Evolutionary conservation across 2,113 vertebrate genomes (phyloP).

Genomic region (Stegostoma tigrinum): DNA sequence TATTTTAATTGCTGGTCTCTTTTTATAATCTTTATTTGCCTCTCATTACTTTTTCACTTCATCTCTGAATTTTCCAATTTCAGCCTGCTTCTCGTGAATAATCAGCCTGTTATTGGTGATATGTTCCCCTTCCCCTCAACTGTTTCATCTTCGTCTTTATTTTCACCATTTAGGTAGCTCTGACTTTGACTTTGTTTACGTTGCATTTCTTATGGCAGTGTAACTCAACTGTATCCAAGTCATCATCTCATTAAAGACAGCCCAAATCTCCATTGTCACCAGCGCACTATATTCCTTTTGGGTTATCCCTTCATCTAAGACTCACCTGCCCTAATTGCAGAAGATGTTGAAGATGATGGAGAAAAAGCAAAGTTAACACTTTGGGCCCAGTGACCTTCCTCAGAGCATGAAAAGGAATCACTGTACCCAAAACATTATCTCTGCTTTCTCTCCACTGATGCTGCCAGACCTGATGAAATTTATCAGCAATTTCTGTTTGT

Average conservation of each 20-base stretch:
- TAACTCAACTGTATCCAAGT: not conserved
- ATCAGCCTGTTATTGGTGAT: not conserved
- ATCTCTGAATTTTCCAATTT: not conserved
- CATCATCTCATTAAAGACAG: too few species aligned
- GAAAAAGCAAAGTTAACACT: too few species aligned
- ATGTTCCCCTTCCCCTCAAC: not conserved
- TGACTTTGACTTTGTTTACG: not conserved
- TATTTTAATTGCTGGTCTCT: not conserved
- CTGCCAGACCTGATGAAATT: too few species aligned
- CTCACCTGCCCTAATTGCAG: not conserved
- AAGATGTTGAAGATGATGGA: not conserved
- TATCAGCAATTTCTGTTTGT: too few species aligned
- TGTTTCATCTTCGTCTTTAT: not conserved
- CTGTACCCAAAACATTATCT: too few species aligned
- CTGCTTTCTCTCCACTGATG: too few species aligned
- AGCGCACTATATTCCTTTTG: not conserved
- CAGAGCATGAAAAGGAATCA: too few species aligned
- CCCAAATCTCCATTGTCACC: not conserved
- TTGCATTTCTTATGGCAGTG: not conserved
- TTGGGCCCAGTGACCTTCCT: too few species aligned
- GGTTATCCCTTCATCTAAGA: not conserved
- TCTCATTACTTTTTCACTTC: not conserved
- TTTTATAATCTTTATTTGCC: not conserved
- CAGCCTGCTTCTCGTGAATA: not conserved
- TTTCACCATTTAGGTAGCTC: not conserved